phyloP scores from a whole-genome alignment of 2,888 invertebrate species.

The Thymelicus sylvestris region DNA sequence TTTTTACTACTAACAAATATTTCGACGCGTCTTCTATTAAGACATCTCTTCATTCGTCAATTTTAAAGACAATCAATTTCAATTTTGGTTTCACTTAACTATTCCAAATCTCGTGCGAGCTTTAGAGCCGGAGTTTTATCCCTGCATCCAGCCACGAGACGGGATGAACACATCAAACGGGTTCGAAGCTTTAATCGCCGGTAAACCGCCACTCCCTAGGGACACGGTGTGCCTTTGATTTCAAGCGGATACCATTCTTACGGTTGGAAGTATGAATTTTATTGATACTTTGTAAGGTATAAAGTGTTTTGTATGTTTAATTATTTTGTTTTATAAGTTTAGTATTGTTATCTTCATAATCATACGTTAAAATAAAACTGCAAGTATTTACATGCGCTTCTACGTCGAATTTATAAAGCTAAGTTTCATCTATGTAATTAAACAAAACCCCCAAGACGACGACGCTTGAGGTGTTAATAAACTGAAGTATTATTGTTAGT shows the following conservation, averaged over 20 bases:
- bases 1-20: too few species aligned
- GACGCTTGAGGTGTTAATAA: conserved; percentile 51
- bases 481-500: conserved; percentile 75
- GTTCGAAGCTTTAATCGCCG: conserved; percentile 67
- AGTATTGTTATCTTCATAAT: too few species aligned
- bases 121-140: conserved; percentile 46
- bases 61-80: conserved; percentile 21
- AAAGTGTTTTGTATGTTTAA: not conserved
- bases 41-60: conserved; percentile 6
- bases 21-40: too few species aligned
- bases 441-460: conserved; percentile 62
- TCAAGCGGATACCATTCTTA: conserved; percentile 49
- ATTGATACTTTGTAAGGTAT: not conserved
- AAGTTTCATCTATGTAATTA: conserved; percentile 69
- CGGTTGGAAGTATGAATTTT: conserved; percentile 23
- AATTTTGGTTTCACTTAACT: conserved; percentile 39
- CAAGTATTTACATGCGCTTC: too few species aligned
- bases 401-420: conserved; percentile 30
- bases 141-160: conserved; percentile 30
- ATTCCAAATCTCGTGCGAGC: conserved; percentile 21
- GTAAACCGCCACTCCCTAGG: conserved; percentile 55
- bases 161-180: conserved; percentile 70
- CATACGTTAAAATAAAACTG: too few species aligned
- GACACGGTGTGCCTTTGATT: conserved; percentile 52
- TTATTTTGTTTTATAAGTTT: too few species aligned